phyloP scores from a whole-genome alignment of 2,797 vertebrate genomes.

The Borostomias antarcticus region DNA sequence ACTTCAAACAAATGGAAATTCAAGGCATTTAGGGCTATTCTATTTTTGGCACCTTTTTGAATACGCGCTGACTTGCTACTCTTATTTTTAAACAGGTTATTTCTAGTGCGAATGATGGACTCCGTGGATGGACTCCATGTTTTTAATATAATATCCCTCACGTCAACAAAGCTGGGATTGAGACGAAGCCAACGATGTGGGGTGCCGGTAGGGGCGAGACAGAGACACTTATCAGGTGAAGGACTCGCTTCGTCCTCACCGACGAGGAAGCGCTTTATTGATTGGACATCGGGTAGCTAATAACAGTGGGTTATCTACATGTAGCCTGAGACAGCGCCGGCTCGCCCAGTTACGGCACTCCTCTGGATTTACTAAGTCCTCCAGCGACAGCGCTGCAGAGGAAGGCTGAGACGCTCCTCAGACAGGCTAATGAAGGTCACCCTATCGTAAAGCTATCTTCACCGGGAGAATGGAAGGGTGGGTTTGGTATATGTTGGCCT shows the following conservation, averaged over 20 bases:
- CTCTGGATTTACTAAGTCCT: conserved; percentile 78
- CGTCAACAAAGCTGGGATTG: conserved; percentile 78
- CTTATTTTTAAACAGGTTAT: conserved; percentile 65
- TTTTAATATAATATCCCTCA: conserved; percentile 79
- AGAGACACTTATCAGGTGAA: conserved; percentile 82
- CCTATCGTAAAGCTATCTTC: conserved; percentile 50
- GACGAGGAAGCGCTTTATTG: conserved; percentile 80
- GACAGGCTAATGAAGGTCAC: conserved; percentile 63
- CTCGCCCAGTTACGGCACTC: conserved; percentile 66
- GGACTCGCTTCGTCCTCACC: conserved; percentile 75
- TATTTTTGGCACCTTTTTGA: conserved; percentile 16
- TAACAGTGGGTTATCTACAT: conserved; percentile 86
- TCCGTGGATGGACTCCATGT: conserved; percentile 45
- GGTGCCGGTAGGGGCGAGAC: conserved; percentile 61
- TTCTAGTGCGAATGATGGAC: conserved; percentile 62
- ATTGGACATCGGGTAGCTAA: conserved; percentile 84
- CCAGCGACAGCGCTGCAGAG: conserved; percentile 38
- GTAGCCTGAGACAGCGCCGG: conserved; percentile 74
- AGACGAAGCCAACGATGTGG: conserved; percentile 79
- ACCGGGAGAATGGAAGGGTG: background rate
- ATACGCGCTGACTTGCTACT: conserved; percentile 58
- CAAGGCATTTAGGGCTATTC: conserved; percentile 37
- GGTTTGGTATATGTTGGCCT: conserved; percentile 18
- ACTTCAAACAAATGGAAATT: conserved; percentile 53
- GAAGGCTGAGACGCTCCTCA: conserved; percentile 43